A percentile compares a stretch with the other conserved stretches of the same genome.
Evolutionary conservation across 2,113 vertebrate genomes (phyloP).

Genomic region (Buteo buteo): DNA sequence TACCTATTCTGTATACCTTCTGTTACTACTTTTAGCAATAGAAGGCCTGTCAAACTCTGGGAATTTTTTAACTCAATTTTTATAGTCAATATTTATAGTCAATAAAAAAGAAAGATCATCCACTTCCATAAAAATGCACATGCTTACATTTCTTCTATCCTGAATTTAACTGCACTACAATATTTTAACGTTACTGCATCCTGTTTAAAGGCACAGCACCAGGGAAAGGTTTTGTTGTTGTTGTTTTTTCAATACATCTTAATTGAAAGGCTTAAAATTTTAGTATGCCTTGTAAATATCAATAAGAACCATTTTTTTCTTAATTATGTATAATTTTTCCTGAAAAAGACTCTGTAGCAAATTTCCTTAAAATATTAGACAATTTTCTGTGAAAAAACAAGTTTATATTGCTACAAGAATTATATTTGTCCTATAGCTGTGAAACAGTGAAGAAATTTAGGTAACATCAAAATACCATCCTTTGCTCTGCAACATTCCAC

Average conservation of each 20-base stretch:
- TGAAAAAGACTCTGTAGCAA: not conserved
- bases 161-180: not conserved
- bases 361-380: not conserved
- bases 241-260: not conserved
- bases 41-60: not conserved
- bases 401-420: constrained; percentile 11
- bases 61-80: not conserved
- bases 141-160: not conserved
- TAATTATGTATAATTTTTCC: not conserved
- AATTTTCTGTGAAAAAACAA: not conserved
- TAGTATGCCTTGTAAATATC: not conserved
- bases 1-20: not conserved
- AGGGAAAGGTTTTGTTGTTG: not conserved
- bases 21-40: not conserved
- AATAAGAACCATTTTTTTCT: not conserved
- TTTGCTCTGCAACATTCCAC: not conserved
- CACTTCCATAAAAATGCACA: not conserved
- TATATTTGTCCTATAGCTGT: not conserved
- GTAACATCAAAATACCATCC: not conserved
- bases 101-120: not conserved
- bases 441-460: not conserved
- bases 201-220: not conserved
- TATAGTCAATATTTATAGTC: not conserved
- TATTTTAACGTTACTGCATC: not conserved
- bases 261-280: not conserved